A percentile compares a stretch with the other conserved stretches of the same genome.
phyloP scores from a whole-genome alignment of 2,888 invertebrate genomes.

The Lasius fuliginosus region DNA sequence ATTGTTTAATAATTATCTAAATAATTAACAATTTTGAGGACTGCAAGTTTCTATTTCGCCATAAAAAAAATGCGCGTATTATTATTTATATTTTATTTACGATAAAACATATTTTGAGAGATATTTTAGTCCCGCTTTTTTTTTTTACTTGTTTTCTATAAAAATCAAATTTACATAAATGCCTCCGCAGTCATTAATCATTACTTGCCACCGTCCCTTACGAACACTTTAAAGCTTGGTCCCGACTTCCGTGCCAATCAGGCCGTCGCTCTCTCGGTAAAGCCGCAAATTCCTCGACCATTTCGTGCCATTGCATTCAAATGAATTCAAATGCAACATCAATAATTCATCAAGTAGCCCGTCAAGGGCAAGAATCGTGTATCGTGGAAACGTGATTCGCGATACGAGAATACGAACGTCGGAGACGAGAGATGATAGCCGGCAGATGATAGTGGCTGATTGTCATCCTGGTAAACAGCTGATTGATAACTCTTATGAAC shows the following conservation, averaged over 20 bases:
- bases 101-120: background rate
- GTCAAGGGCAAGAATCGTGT: constrained; percentile 70
- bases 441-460: background rate
- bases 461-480: background rate
- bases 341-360: constrained; percentile 75
- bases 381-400: constrained; percentile 64
- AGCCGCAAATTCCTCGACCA: constrained; percentile 18
- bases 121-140: background rate
- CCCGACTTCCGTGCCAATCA: background rate
- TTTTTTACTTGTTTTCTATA: background rate
- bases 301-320: constrained; percentile 72
- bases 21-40: background rate
- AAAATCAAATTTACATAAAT: background rate
- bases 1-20: background rate
- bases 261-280: background rate
- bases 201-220: background rate
- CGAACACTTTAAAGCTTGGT: background rate
- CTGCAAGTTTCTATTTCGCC: background rate
- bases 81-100: background rate
- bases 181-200: background rate
- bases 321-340: constrained; percentile 74
- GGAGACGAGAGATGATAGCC: background rate
- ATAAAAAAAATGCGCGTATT: background rate
- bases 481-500: constrained; percentile 23
- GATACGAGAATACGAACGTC: constrained; percentile 27